A percentile compares a stretch with the other conserved stretches of the same genome.
Evolutionary conservation across 2,113 vertebrate species (phyloP).

Genomic region (Paramisgurnus dabryanus): DNA sequence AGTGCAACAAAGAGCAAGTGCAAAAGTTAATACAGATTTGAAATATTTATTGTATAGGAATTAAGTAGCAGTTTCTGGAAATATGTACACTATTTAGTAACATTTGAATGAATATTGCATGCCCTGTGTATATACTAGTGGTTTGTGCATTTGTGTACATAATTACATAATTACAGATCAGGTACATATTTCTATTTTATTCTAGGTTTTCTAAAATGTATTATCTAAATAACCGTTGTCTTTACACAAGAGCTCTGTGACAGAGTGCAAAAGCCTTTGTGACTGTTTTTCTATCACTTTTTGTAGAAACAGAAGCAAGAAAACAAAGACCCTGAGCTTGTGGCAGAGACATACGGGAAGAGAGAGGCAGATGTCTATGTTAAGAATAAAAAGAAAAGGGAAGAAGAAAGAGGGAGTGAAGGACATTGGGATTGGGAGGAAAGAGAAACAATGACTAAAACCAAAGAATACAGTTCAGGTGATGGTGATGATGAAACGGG

Average conservation of each 20-base stretch:
- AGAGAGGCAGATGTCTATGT: constrained; percentile 14
- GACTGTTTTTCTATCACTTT: neutral
- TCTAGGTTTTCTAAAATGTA: too few species aligned
- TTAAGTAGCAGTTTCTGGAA: too few species aligned
- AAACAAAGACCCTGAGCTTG: constrained; percentile 31
- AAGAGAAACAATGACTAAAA: constrained; percentile 6
- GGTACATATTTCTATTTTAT: too few species aligned
- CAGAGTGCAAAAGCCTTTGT: neutral
- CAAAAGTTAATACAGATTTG: too few species aligned
- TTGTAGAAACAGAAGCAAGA: constrained; percentile 59
- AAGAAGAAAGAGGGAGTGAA: constrained; percentile 17
- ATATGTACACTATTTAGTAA: too few species aligned
- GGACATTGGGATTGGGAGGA: constrained; percentile 17
- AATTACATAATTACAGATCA: too few species aligned
- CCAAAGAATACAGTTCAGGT: constrained; percentile 36
- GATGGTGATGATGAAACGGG: constrained; percentile 61
- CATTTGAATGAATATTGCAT: too few species aligned
- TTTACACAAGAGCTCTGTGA: too few species aligned
- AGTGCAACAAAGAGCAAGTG: too few species aligned
- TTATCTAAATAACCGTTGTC: neutral
- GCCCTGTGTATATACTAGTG: too few species aligned
- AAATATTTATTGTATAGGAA: too few species aligned
- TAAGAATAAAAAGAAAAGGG: constrained; percentile 26
- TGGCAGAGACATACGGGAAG: constrained; percentile 20
- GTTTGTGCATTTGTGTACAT: too few species aligned